Evolutionary conservation across 2,113 vertebrate genomes (phyloP).

Genomic region (Laticauda colubrina): DNA sequence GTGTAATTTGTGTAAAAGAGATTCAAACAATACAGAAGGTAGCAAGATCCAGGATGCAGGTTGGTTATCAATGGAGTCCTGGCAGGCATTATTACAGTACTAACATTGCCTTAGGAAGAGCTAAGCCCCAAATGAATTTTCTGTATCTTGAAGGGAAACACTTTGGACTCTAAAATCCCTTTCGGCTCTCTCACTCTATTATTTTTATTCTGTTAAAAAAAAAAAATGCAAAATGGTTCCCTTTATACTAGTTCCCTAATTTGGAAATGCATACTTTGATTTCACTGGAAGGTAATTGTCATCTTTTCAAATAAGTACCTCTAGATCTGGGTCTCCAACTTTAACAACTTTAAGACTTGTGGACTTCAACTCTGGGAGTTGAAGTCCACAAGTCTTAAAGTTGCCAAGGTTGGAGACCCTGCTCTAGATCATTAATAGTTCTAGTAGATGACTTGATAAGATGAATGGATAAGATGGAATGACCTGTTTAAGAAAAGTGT

Average conservation of each 20-base stretch:
- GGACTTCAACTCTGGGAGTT: too few relatives aligned
- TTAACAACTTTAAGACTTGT: too few relatives aligned
- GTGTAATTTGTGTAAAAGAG: not conserved
- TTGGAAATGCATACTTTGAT: not conserved
- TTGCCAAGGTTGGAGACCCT: too few relatives aligned
- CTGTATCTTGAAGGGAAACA: not conserved
- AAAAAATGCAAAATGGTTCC: not conserved
- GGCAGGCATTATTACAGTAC: not conserved
- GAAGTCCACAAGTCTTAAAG: too few relatives aligned
- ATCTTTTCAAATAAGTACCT: not conserved
- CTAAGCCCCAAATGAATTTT: not conserved
- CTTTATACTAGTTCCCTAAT: not conserved
- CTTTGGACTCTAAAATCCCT: not conserved
- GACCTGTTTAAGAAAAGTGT: not conserved
- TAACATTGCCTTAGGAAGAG: not conserved
- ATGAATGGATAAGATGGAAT: not conserved
- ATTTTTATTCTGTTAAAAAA: not conserved
- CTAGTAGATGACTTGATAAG: not conserved
- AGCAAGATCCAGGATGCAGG: not conserved
- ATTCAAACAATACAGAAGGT: not conserved
- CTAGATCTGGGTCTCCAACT: too few relatives aligned
- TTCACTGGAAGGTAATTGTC: not conserved
- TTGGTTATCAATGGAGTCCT: not conserved
- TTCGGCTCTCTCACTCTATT: not conserved
- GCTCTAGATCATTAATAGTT: not conserved